Evolutionary conservation across 2,888 invertebrate species (phyloP), one percentile per base, ranked within the genome.

Genomic region (Sarcophaga variegata): DNA sequence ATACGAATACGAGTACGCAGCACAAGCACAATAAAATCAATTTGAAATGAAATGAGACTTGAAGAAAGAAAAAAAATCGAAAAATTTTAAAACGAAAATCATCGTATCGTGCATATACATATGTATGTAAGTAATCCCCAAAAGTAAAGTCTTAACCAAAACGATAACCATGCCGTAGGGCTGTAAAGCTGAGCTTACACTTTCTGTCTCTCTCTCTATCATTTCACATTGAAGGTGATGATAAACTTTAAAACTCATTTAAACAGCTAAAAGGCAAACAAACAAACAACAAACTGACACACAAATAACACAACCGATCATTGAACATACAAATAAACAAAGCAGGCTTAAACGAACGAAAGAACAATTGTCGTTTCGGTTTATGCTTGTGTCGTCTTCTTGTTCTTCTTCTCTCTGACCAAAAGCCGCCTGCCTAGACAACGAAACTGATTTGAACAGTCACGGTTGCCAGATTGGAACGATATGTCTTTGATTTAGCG

Each of bases 331-430:
- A 86, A 79, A 86, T 69, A 86, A 88, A 84, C 70, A 80, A 88
- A 72, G 64, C 60, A 69, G 81, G 3, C 27, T 64, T 63, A 22
- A 54, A 27, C 27, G 69, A 67, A 79, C 60, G 78, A 76, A 84
- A 78, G 82, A 88, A 88, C 88, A 88, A 88, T 88, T 88, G 88
- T 86, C 47, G 54, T 14, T 59, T 71, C 25, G 17, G 54, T 66
- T 62, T 66, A 45, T 25, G 59, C 20, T 75, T 62, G 54, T 49
- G 54, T 54, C 60, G 60, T 67, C 62, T 77, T 47, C 10, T 25
- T 25, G 25, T 14, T 71, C 14, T 71, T 37, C 37, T 37, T 8
- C 37, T 67, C 64, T 67, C 64, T 79, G 77, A 72, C 59, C 69
- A 27, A 62, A 67, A 81, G 83, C 81, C 78, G 27, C 14, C 20